A percentile compares a stretch with the other conserved stretches of the same genome.
Evolutionary conservation across 2,797 vertebrate genomes (phyloP).

Genomic region (Echeneis naucrates): DNA sequence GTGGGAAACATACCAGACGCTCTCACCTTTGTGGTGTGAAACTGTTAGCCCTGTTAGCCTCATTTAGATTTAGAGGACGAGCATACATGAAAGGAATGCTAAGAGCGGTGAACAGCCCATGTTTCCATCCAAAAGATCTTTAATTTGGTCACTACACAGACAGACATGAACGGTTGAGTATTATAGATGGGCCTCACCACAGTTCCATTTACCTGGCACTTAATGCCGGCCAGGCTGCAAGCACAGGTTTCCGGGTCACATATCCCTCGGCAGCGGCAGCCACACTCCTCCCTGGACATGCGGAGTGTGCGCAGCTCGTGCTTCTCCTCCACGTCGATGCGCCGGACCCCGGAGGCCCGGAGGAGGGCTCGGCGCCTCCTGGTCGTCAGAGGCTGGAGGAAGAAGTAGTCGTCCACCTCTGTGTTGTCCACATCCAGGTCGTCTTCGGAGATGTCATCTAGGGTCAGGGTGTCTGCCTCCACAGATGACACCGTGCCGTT

Average conservation of each 20-base stretch:
- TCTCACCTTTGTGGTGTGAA: too few species aligned
- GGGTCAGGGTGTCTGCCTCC: conserved; percentile 90
- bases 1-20: too few species aligned
- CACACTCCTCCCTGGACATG: conserved; percentile 93
- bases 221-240: conserved; percentile 96
- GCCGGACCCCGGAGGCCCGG: conserved; percentile 91
- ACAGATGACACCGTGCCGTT: conserved; percentile 91
- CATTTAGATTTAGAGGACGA: too few species aligned
- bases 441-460: conserved; percentile 95
- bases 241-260: conserved; percentile 95
- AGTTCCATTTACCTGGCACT: conserved; percentile 92
- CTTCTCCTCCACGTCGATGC: conserved; percentile 94
- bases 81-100: too few species aligned
- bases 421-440: conserved; percentile 95
- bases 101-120: background rate
- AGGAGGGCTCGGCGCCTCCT: conserved; percentile 91
- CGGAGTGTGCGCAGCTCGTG: conserved; percentile 92
- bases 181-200: conserved; percentile 81
- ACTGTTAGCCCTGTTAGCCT: too few species aligned
- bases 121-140: background rate
- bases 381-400: conserved; percentile 94
- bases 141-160: conserved; percentile 19
- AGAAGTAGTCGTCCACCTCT: conserved; percentile 96
- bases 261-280: conserved; percentile 92
- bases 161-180: conserved; percentile 63